Conservation (phyloP, 2,888 invertebrate genomes). For the Endomychus coccineus region DNA sequence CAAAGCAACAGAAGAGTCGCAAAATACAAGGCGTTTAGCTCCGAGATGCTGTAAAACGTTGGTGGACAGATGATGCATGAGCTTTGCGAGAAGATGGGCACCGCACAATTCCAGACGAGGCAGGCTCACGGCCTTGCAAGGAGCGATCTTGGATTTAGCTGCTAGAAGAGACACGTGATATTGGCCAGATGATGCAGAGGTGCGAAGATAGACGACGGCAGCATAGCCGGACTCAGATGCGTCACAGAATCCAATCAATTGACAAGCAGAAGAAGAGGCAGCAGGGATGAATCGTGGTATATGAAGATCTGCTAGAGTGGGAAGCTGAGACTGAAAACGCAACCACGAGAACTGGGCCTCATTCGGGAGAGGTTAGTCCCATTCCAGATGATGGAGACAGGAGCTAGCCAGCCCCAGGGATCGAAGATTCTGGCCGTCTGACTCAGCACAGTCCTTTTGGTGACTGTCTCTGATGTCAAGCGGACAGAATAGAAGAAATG, state of each 20-base stretch:
- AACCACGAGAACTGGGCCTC: not conserved
- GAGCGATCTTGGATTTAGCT: too few species aligned
- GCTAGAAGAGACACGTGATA: not conserved
- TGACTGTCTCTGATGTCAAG: not conserved
- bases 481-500: conserved; percentile 1
- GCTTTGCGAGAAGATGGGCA: conserved; percentile 5
- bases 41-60: conserved; percentile 5
- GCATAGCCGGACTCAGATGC: too few species aligned
- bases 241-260: not conserved
- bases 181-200: not conserved
- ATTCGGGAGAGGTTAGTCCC: conserved; percentile 4
- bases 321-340: conserved; percentile 2
- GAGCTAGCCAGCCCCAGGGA: conserved; percentile 4
- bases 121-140: conserved; percentile 3
- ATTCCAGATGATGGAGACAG: conserved; percentile 6
- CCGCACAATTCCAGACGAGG: conserved; percentile 3
- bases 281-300: not conserved
- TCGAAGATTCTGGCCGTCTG: too few species aligned
- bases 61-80: conserved; percentile 5
- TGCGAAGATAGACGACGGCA: conserved; percentile 3
- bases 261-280: not conserved
- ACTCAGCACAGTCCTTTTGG: conserved; percentile 2
- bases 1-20: not conserved
- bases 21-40: conserved; percentile 1
- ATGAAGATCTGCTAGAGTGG: too few species aligned